These are phyloP conservation scores for Heliocidaris erythrogramma DNA, from an alignment of 35 echinoderm and acorn worm species.

Conservation along the genomic window DNA sequence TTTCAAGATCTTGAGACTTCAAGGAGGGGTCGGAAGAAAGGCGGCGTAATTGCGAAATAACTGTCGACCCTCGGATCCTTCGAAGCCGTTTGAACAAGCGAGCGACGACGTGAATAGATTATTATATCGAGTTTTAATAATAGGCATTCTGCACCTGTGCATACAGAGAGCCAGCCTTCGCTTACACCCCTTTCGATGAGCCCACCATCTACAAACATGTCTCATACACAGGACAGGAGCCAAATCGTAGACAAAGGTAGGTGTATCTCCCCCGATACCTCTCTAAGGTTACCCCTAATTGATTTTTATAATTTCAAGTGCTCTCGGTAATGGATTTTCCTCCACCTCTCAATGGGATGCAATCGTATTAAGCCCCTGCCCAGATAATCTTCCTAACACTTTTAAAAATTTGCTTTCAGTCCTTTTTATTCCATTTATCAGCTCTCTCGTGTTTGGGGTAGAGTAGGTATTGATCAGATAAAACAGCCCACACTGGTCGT, in stretches of 20 bases:
- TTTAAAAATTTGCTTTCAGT: constrained; percentile 23
- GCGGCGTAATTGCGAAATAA: constrained; percentile 27
- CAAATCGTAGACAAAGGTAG: constrained; percentile 45
- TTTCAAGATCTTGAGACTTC: constrained; percentile 7
- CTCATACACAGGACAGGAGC: constrained; percentile 32
- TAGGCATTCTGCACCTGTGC: constrained; percentile 44
- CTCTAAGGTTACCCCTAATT: constrained; percentile 39
- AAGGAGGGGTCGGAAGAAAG: neutral
- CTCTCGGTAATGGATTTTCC: constrained; percentile 39
- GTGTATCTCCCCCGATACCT: constrained; percentile 15
- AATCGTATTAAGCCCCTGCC: constrained; percentile 32
- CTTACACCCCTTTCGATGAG: constrained; percentile 32
- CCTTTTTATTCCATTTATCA: neutral
- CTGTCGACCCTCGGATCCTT: neutral
- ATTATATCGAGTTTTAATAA: constrained; percentile 49
- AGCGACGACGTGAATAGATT: constrained; percentile 38
- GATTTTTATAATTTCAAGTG: constrained; percentile 48
- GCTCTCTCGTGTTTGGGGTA: neutral
- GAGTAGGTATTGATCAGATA: constrained; percentile 39
- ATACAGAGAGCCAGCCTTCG: constrained; percentile 12
- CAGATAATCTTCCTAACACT: constrained; percentile 33
- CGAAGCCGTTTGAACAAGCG: neutral
- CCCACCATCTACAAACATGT: constrained; percentile 46
- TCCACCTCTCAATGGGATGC: neutral
- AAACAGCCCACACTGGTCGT: constrained; percentile 22